Evolutionary conservation across 2,797 vertebrate genomes (phyloP).

Genomic region (Sebastes steindachneri): DNA sequence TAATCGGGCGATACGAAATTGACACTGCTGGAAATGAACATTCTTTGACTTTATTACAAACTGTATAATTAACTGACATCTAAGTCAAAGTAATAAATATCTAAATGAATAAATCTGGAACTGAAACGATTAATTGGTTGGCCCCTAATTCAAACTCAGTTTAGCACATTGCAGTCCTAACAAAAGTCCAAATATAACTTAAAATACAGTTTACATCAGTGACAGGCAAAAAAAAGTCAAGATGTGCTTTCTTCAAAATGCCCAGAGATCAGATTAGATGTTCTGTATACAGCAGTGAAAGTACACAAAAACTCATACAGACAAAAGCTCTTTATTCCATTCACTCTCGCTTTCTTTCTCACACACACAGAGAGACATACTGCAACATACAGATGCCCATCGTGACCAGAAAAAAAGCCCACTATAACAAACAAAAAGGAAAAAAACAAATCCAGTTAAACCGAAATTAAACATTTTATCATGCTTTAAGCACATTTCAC

Average conservation of each 20-base stretch:
- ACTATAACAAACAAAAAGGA: constrained; percentile 57
- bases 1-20: too few species aligned
- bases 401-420: constrained; percentile 26
- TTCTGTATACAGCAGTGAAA: constrained; percentile 16
- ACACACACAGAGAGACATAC: neutral
- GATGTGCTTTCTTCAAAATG: neutral
- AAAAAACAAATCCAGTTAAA: constrained; percentile 65
- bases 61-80: too few species aligned
- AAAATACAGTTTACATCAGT: neutral
- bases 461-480: constrained; percentile 75
- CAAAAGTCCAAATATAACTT: neutral
- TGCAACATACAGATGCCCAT: constrained; percentile 22
- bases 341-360: constrained; percentile 13
- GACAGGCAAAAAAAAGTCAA: neutral
- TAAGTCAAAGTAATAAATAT: too few species aligned
- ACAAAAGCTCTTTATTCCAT: constrained; percentile 54
- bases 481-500: constrained; percentile 75
- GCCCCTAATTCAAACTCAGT: too few species aligned
- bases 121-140: too few species aligned
- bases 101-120: too few species aligned
- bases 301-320: constrained; percentile 38
- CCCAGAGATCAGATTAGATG: neutral
- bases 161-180: too few species aligned
- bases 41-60: too few species aligned
- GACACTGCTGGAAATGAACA: too few species aligned